Base-by-base conservation (phyloP, 1,140 invertebrate genomes). In the Ectropis grisescens region DNA sequence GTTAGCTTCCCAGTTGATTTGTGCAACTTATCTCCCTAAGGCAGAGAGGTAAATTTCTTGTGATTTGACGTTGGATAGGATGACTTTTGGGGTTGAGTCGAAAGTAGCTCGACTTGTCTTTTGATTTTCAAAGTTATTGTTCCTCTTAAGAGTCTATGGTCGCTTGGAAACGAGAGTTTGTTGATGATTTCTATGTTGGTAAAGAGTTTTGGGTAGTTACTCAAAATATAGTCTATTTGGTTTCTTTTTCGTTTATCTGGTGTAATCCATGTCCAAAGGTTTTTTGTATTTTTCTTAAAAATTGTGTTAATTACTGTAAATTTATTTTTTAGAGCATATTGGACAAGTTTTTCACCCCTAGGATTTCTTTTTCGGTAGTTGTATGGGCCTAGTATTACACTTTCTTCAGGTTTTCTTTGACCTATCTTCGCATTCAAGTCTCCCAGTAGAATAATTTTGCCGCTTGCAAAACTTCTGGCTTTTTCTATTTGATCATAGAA, bases 141-240 rank as follows among this genome's bases (percentile, higher is more conserved):
- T 11, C 23, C 31, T 47, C 43, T 47, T 6, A 56, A 1, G 2
- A 47, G 19, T 32, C 41, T 36, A 16, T 56, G 52, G 30, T 56
- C 52, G 7, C 41, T 56, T 2, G 44, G 38, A 23, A 45, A 56
- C 1, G 19, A 14, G 1, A 9, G 13, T 5, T 42, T 55, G 3
- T 39, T 47, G 37, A 51, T 5, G 8, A 47, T 11, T 45, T 51
- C 47, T 33, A 50, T 40, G 27, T 56, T 47, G 4, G 40, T 37
- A 13, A 55, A 49, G 1, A 46, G 16, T 32, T 36, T 36, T 33
- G 39, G 33, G 2, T n/a, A 2, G 10, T 41, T 38, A 19, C 34
- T 37, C 26, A 55, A 5, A 10, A 55, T 45, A 37, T 33, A 55
- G 19, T 55, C 52, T 8, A 55, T 55, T 45, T 50, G 41, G 16